Evolutionary conservation across 2,797 vertebrate genomes (phyloP).

Genomic region (Myiotriccus ornatus): DNA sequence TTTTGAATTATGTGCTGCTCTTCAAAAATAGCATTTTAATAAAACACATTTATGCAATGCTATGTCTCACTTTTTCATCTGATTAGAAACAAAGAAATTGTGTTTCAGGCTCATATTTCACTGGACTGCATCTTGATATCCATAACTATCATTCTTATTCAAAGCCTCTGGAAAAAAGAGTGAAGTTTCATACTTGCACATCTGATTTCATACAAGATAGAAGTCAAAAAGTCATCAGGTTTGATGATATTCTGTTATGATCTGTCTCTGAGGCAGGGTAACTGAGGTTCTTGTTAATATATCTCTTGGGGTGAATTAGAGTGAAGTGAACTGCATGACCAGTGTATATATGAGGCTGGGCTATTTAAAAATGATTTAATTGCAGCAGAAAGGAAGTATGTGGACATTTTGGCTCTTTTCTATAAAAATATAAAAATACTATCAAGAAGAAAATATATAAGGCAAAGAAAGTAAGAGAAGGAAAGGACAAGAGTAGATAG

Average conservation of each 20-base stretch:
- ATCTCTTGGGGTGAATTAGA: neutral
- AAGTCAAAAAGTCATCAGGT: neutral
- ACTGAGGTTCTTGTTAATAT: neutral
- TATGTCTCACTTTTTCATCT: neutral
- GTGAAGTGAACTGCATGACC: neutral
- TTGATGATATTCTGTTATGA: neutral
- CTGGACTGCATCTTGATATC: neutral
- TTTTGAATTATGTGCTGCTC: neutral
- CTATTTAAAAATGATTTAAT: neutral
- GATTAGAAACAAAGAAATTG: neutral
- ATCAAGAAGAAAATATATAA: neutral
- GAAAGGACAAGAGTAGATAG: neutral
- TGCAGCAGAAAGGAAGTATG: neutral
- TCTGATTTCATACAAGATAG: neutral
- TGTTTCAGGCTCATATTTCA: neutral
- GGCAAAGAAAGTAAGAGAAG: neutral
- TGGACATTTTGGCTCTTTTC: neutral
- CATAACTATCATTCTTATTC: neutral
- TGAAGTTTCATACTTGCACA: neutral
- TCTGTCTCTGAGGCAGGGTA: neutral
- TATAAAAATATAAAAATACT: neutral
- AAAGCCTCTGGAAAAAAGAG: neutral
- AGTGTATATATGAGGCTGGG: neutral
- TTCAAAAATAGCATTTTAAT: constrained; percentile 14
- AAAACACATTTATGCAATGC: neutral